phyloP scores from a whole-genome alignment of 2,888 invertebrate species.

The Polymixis lichenea region DNA sequence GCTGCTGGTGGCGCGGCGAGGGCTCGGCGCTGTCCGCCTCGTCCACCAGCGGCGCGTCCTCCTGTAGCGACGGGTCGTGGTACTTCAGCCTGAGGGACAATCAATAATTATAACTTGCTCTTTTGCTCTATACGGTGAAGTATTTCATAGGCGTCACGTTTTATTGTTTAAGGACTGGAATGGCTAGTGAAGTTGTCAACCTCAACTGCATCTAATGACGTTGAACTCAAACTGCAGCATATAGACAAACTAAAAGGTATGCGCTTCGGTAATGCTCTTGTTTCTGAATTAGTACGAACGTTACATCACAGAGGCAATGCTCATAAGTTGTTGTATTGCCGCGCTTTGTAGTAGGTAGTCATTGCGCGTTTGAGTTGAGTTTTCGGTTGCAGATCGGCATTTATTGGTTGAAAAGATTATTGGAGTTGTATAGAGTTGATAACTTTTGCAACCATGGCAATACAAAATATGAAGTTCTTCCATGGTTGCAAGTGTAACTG shows the following conservation, averaged over 20 bases:
- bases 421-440: not conserved
- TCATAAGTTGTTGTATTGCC: not conserved
- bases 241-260: not conserved
- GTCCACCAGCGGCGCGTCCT: slow-evolving; percentile 73
- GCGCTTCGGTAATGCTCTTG: not conserved
- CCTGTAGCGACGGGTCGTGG: slow-evolving; percentile 90
- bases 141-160: not conserved
- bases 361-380: not conserved
- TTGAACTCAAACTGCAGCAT: not conserved
- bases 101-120: not conserved
- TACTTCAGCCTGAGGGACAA: slow-evolving; percentile 91
- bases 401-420: not conserved
- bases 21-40: slow-evolving; percentile 78
- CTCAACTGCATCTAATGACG: not conserved
- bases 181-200: not conserved
- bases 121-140: not conserved
- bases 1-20: slow-evolving; percentile 78
- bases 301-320: not conserved
- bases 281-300: not conserved
- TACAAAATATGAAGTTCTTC: not conserved
- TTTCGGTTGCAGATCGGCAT: not conserved
- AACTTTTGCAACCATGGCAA: not conserved
- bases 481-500: no score
- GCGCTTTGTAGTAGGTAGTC: not conserved
- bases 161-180: not conserved